A percentile compares a stretch with the other conserved stretches of the same genome.
These are phyloP conservation scores for Eptatretus burgeri DNA, from an alignment of 2,113 vertebrate species.

Conservation along the genomic window DNA sequence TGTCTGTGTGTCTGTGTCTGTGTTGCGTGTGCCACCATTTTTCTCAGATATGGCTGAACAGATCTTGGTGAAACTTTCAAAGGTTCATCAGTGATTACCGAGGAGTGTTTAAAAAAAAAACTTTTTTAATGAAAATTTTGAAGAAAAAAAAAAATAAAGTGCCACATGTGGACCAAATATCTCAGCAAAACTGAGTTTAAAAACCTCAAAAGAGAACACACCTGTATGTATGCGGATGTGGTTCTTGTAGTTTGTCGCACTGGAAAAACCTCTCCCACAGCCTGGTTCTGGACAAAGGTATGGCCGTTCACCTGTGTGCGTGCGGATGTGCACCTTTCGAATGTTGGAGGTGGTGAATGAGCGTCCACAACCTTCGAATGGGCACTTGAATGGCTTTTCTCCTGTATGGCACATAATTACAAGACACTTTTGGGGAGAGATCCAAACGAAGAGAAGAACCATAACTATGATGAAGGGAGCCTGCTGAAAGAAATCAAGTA, in stretches of 20 bases:
- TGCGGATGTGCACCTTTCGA: conserved; percentile 89
- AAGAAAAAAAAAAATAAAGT: no score
- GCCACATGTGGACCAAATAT: background rate
- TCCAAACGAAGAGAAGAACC: no score
- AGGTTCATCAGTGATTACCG: no score
- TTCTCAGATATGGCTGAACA: no score
- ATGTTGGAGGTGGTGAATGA: conserved; percentile 98
- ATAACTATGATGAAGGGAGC: no score
- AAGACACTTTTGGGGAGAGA: no score
- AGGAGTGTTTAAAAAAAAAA: no score
- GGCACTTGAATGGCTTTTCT: conserved; percentile 89
- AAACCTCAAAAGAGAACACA: conserved; percentile 14
- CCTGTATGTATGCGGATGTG: conserved; percentile 97
- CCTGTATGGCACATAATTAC: conserved; percentile 17
- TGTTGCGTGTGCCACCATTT: no score
- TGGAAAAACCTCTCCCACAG: conserved; percentile 83
- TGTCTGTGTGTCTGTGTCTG: no score
- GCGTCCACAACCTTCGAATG: conserved; percentile 68
- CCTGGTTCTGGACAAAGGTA: conserved; percentile 92
- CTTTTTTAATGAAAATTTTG: no score
- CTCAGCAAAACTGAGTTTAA: background rate
- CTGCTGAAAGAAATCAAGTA: no score
- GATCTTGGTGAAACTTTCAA: no score
- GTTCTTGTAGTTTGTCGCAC: conserved; percentile 97
- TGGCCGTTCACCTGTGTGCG: conserved; percentile 80